Conservation (phyloP, 2,888 invertebrate species). For the Chrysina gloriosa region DNA sequence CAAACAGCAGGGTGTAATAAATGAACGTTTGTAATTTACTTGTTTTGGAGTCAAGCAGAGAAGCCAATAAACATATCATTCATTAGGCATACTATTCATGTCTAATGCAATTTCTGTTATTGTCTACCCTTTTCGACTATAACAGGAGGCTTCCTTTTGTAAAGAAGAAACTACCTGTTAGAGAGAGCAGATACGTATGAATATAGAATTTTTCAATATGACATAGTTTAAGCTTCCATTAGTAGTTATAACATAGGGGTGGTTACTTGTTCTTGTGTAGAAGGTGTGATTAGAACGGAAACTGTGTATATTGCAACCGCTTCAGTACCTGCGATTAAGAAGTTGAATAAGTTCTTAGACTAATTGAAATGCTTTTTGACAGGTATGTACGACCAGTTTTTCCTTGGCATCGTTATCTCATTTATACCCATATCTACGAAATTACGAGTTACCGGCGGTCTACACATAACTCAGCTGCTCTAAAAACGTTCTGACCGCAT, state of each 20-base stretch:
- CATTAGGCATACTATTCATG: slow-evolving; percentile 38
- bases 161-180: too few relatives aligned
- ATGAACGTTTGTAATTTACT: slow-evolving; percentile 29
- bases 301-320: neutral
- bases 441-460: slow-evolving; percentile 30
- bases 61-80: slow-evolving; percentile 40
- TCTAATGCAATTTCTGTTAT: slow-evolving; percentile 29
- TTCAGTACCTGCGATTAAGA: slow-evolving; percentile 15
- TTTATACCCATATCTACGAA: slow-evolving; percentile 30
- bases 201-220: too few relatives aligned
- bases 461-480: slow-evolving; percentile 10
- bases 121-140: neutral
- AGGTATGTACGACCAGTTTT: slow-evolving; percentile 33
- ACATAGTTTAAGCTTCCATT: too few relatives aligned
- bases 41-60: slow-evolving; percentile 31
- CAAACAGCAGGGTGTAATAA: slow-evolving; percentile 22
- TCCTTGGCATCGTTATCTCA: slow-evolving; percentile 25
- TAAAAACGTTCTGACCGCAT: slow-evolving; percentile 33
- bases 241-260: too few relatives aligned
- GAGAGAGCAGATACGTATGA: too few relatives aligned
- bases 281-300: too few relatives aligned
- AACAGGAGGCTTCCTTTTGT: too few relatives aligned
- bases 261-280: too few relatives aligned
- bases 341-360: slow-evolving; percentile 29
- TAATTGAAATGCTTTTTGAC: slow-evolving; percentile 34